Base-by-base conservation (phyloP, 1,140 invertebrate species). In the Achroia grisella region DNA sequence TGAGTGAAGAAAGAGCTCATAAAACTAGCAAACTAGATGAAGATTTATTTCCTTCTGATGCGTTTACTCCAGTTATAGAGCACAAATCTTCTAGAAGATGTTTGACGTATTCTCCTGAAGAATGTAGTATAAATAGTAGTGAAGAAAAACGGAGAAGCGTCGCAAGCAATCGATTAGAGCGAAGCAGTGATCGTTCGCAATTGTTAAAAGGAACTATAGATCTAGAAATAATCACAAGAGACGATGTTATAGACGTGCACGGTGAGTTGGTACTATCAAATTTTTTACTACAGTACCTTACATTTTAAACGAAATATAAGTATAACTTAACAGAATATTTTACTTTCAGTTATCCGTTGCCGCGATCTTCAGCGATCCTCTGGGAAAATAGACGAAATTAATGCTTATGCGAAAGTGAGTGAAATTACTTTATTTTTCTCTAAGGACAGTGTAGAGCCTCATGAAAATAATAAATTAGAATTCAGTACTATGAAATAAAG, bases 221-320 rank as follows among this genome's bases (percentile, higher is more conserved):
- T 62, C 55, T 85, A 44, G 75, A 85, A 68, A 74, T 85, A 4
- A 49, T 65, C 9, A 82, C 71, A 0, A 72, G 53, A 41, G 73
- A 85, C 60, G 63, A 80, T 29, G 56, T 81, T 4, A 80, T 85
- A 52, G 81, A 85, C 59, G 81, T 85, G 39, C 81, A 85, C 81
- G 81, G 81, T 85, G 81, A 85, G 81, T 85, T 77, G 78, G 81
- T 76, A 78, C 71, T 85, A 81, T 85, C 78, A 61, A 52, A n/a
- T 47, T 41, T 33, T 40, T 56, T 56, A 63, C 39, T 51, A 39
- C 12, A 41, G 36, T 6, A 44, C n/a, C n/a, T 23, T 2, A 23
- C 2, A 23, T 23, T 23, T 23, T 23, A 23, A 23, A 23, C 6
- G 6, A 6, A 23, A 6, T 23, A 3, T 3, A 23, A 23, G 6